These are phyloP conservation scores for Laspeyria flexula DNA, from an alignment of 2,888 invertebrate genomes.

Conservation along the genomic window DNA sequence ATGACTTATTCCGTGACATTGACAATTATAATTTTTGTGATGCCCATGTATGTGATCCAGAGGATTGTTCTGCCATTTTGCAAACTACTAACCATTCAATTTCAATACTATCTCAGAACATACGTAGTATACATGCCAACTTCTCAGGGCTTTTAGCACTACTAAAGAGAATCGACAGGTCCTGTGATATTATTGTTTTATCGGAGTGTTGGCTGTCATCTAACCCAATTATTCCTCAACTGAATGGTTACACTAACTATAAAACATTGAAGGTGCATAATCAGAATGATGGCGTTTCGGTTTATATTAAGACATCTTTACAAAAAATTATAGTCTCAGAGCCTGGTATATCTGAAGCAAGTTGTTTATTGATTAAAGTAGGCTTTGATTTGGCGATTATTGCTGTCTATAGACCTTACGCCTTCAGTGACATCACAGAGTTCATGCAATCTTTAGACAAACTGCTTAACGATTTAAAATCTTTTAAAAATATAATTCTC, in stretches of 20 bases:
- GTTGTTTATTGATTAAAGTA: neutral
- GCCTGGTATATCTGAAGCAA: neutral
- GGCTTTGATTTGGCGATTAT: neutral
- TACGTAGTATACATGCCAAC: neutral
- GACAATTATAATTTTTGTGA: neutral
- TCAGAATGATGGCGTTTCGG: neutral
- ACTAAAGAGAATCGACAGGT: neutral
- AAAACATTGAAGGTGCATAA: too few species aligned
- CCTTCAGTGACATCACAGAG: neutral
- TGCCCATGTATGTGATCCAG: neutral
- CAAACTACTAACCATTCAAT: too few species aligned
- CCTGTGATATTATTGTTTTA: neutral
- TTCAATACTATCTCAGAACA: neutral
- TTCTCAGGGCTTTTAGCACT: neutral
- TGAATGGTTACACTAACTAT: neutral
- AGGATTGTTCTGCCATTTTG: neutral
- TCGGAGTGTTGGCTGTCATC: neutral
- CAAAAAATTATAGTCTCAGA: neutral
- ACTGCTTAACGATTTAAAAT: neutral
- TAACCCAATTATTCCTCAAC: neutral
- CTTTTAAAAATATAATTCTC: neutral
- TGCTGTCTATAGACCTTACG: conserved; percentile 2
- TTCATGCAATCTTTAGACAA: neutral
- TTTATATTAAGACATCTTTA: neutral
- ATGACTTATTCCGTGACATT: neutral